Conservation (phyloP, 1,140 invertebrate species). For the Drosophila nannoptera region DNA sequence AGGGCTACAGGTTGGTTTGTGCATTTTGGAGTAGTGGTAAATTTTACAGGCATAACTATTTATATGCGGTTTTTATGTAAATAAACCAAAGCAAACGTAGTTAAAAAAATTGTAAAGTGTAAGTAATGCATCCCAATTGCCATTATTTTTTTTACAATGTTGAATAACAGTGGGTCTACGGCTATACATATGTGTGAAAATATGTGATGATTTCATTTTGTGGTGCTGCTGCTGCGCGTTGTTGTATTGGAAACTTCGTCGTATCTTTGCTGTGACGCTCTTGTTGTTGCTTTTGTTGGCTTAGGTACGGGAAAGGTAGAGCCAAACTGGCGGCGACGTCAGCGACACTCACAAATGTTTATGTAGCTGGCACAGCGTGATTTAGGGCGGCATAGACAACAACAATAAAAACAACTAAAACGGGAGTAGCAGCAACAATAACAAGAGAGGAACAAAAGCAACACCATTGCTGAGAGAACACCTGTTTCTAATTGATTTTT, state of each 20-base stretch:
- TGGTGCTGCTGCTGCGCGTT: conserved; percentile 53
- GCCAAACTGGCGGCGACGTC: conserved; percentile 42
- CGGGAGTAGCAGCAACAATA: conserved; percentile 1
- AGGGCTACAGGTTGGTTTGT: conserved; percentile 60
- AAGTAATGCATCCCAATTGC: conserved; percentile 40
- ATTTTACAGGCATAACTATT: conserved; percentile 68
- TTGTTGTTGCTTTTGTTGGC: conserved; percentile 50
- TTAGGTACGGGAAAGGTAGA: conserved; percentile 42
- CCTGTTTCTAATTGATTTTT: conserved; percentile 76
- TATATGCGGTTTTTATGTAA: conserved; percentile 71
- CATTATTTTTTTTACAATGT: neutral
- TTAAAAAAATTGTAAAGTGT: conserved; percentile 65
- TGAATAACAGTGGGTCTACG: neutral
- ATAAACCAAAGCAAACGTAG: conserved; percentile 66
- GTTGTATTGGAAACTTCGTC: conserved; percentile 77
- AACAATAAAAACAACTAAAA: conserved; percentile 35
- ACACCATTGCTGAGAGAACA: conserved; percentile 42
- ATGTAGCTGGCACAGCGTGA: conserved; percentile 35
- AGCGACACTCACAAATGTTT: conserved; percentile 42
- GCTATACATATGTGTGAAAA: conserved; percentile 42
- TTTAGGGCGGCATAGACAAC: conserved; percentile 46
- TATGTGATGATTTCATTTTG: conserved; percentile 69
- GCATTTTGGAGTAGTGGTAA: conserved; percentile 70
- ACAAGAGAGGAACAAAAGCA: conserved; percentile 36
- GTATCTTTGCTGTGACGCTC: conserved; percentile 59